phyloP scores from a whole-genome alignment of 2,797 vertebrate species.

The Megalops cyprinoides region DNA sequence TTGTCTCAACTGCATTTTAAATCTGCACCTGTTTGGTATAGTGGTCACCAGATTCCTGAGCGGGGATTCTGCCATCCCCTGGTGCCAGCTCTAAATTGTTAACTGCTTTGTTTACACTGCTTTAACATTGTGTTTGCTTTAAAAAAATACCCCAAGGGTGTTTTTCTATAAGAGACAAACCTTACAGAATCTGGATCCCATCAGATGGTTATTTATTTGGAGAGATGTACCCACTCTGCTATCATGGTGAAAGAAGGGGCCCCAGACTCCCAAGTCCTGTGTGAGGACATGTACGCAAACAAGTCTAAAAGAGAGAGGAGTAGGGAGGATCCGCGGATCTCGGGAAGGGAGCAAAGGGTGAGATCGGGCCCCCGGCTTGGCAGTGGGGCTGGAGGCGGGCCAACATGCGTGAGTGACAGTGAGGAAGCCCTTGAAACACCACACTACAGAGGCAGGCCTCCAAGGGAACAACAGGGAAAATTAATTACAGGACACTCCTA shows the following conservation, averaged over 20 bases:
- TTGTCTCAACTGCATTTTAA: background rate
- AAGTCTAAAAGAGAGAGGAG: conserved; percentile 45
- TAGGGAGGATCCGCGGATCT: conserved; percentile 69
- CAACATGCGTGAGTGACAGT: conserved; percentile 38
- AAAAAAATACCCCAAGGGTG: conserved; percentile 44
- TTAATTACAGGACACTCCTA: background rate
- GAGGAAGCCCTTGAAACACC: background rate
- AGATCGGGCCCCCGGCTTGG: conserved; percentile 64
- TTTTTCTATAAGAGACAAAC: conserved; percentile 35
- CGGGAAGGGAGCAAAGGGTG: conserved; percentile 59
- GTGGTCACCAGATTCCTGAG: background rate
- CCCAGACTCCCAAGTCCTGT: no score
- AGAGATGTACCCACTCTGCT: conserved; percentile 56
- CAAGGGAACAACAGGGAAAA: background rate
- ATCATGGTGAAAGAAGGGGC: conserved; percentile 63
- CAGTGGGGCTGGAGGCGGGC: conserved; percentile 54
- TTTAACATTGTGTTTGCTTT: conserved; percentile 54
- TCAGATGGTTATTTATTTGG: conserved; percentile 70
- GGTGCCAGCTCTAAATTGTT: conserved; percentile 38
- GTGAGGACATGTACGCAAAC: conserved; percentile 62
- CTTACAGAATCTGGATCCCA: conserved; percentile 62
- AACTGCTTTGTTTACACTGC: conserved; percentile 59
- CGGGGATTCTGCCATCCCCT: conserved; percentile 35
- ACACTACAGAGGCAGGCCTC: background rate
- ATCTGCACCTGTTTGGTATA: background rate